A percentile compares a stretch with the other conserved stretches of the same genome.
Evolutionary conservation across 2,888 invertebrate species (phyloP).

Genomic region (Drosophila mimetica): DNA sequence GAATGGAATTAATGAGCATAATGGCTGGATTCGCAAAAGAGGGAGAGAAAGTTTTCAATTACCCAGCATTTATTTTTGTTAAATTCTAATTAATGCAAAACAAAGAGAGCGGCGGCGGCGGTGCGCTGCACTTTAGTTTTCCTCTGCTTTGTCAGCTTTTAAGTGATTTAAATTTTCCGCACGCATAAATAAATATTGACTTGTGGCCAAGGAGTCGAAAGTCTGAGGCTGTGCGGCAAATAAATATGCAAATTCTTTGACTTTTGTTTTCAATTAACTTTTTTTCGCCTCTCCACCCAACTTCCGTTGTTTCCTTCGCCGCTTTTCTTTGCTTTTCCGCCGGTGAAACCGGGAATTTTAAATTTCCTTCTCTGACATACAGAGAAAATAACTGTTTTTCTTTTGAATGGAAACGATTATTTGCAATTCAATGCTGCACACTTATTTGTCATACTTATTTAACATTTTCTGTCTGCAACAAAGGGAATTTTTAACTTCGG

Average conservation of each 20-base stretch:
- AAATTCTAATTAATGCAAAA: slow-evolving; percentile 74
- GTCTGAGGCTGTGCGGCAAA: slow-evolving; percentile 46
- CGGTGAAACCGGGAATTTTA: background rate
- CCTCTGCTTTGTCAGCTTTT: slow-evolving; percentile 38
- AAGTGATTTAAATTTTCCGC: slow-evolving; percentile 67
- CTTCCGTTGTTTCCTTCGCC: slow-evolving; percentile 21
- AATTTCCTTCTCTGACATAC: slow-evolving; percentile 11
- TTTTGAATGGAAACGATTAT: background rate
- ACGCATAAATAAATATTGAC: slow-evolving; percentile 77
- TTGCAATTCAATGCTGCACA: background rate
- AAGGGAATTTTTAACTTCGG: too few species aligned
- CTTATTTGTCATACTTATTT: background rate
- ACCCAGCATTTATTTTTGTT: slow-evolving; percentile 75
- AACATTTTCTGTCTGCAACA: background rate
- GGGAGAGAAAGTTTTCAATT: slow-evolving; percentile 71
- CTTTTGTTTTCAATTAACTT: slow-evolving; percentile 80
- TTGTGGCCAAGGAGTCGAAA: slow-evolving; percentile 57
- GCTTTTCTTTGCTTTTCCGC: slow-evolving; percentile 7
- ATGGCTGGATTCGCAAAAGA: slow-evolving; percentile 17
- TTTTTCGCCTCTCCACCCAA: slow-evolving; percentile 17
- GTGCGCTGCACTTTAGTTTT: slow-evolving; percentile 16
- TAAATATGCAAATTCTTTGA: slow-evolving; percentile 78
- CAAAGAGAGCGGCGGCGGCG: slow-evolving; percentile 20
- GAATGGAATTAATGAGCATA: slow-evolving; percentile 74
- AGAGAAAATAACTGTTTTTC: background rate